Percentiles rank a stretch among this genome's conserved stretches.
Evolutionary conservation across 2,888 invertebrate genomes (phyloP).

Genomic region (Tineola bisselliella): DNA sequence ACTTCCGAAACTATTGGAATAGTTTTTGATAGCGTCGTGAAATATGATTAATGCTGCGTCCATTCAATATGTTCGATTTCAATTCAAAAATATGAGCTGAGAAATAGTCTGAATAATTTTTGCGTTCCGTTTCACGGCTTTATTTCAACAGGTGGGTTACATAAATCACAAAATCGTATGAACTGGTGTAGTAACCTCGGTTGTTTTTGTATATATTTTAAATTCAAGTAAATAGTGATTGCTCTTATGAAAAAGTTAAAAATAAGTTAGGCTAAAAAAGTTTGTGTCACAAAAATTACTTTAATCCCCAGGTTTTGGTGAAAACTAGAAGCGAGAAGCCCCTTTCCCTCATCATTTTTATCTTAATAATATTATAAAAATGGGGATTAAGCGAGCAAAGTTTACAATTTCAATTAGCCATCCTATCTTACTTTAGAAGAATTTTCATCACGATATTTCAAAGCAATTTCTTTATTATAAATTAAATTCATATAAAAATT

Average conservation of each 20-base stretch:
- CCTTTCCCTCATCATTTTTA: constrained; percentile 4
- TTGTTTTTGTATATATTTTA: no score
- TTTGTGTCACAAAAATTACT: background rate
- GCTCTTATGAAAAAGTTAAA: no score
- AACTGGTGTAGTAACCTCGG: background rate
- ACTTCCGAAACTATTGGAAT: background rate
- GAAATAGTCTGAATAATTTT: constrained; percentile 6
- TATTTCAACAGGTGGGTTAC: background rate
- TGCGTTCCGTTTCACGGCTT: background rate
- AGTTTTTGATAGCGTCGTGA: background rate
- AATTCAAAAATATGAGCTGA: constrained; percentile 1
- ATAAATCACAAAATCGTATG: background rate
- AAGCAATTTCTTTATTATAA: background rate
- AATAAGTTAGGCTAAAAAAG: background rate
- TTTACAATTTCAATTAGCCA: constrained; percentile 28
- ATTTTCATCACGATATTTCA: background rate
- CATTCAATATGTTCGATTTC: constrained; percentile 5
- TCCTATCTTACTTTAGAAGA: background rate
- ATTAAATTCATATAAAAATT: background rate
- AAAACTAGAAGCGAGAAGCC: background rate
- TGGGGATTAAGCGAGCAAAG: constrained; percentile 18
- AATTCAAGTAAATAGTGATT: no score
- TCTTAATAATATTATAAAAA: background rate
- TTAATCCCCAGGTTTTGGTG: background rate
- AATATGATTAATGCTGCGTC: background rate